Evolutionary conservation across 2,113 vertebrate genomes (phyloP).

Genomic region (Apaloderma vittatum): DNA sequence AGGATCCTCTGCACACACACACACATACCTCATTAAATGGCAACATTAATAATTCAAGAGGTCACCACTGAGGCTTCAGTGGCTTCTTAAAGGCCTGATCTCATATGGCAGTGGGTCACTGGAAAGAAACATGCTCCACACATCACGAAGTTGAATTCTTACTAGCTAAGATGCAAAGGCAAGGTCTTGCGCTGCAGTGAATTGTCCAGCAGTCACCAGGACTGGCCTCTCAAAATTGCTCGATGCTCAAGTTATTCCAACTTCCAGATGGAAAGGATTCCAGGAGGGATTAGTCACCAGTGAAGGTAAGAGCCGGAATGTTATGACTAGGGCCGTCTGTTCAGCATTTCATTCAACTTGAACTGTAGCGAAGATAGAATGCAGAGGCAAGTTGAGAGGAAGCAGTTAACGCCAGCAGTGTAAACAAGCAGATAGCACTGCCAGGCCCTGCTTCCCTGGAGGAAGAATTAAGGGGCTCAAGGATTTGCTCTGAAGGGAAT

Average conservation of each 20-base stretch:
- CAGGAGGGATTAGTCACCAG: slow-evolving; percentile 55
- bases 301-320: slow-evolving; percentile 44
- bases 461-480: slow-evolving; percentile 56
- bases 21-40: slow-evolving; percentile 10
- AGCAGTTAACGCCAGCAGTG: slow-evolving; percentile 68
- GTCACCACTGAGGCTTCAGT: not conserved
- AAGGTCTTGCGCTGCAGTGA: not conserved
- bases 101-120: not conserved
- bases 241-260: not conserved
- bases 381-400: slow-evolving; percentile 61
- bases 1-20: not conserved
- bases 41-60: slow-evolving; percentile 61
- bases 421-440: slow-evolving; percentile 58
- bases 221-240: not conserved
- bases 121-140: slow-evolving; percentile 1
- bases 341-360: slow-evolving; percentile 41
- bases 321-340: slow-evolving; percentile 63
- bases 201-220: not conserved
- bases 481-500: slow-evolving; percentile 39
- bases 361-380: slow-evolving; percentile 57
- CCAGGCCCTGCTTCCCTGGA: slow-evolving; percentile 53
- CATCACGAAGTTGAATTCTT: slow-evolving; percentile 16
- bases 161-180: not conserved
- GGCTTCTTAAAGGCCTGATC: slow-evolving; percentile 44
- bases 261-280: slow-evolving; percentile 50